These are phyloP conservation scores for Hemiprocne comata DNA, from an alignment of 2,113 vertebrate genomes.

Conservation along the genomic window DNA sequence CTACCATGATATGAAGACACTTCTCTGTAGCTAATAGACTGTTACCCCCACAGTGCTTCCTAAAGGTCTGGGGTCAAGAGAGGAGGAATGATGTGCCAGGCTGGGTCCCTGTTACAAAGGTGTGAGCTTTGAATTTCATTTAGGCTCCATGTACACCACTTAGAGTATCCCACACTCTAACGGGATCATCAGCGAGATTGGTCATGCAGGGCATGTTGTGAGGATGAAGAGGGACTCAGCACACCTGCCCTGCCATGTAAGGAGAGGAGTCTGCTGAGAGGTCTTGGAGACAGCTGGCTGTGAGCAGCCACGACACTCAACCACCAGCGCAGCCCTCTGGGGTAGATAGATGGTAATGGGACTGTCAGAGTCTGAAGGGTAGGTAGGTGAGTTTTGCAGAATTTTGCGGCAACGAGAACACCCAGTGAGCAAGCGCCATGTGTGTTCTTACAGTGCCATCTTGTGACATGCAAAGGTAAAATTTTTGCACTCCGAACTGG, in stretches of 20 bases:
- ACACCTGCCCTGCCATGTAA: background rate
- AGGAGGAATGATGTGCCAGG: background rate
- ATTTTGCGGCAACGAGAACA: background rate
- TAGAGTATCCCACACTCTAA: accelerated
- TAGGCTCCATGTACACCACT: background rate
- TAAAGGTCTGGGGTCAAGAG: background rate
- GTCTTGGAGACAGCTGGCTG: background rate
- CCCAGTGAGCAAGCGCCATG: background rate
- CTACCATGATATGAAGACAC: background rate
- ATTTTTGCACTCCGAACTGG: background rate
- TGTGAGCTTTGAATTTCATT: background rate
- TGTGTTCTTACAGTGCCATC: slow-evolving; percentile 56
- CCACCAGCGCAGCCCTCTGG: accelerated
- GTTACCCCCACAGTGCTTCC: background rate
- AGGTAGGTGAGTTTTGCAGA: accelerated
- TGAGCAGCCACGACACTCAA: background rate
- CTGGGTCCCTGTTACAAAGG: accelerated
- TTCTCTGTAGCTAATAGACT: background rate
- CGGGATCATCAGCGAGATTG: accelerated
- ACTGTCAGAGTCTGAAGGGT: background rate
- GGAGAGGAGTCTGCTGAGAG: background rate
- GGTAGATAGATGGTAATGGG: background rate
- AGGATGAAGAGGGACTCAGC: background rate
- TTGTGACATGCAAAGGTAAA: background rate
- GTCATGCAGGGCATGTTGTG: background rate